Percentiles rank a stretch among this genome's conserved stretches.
phyloP scores from a whole-genome alignment of 2,888 invertebrate genomes.

The Drosophila diplacantha region DNA sequence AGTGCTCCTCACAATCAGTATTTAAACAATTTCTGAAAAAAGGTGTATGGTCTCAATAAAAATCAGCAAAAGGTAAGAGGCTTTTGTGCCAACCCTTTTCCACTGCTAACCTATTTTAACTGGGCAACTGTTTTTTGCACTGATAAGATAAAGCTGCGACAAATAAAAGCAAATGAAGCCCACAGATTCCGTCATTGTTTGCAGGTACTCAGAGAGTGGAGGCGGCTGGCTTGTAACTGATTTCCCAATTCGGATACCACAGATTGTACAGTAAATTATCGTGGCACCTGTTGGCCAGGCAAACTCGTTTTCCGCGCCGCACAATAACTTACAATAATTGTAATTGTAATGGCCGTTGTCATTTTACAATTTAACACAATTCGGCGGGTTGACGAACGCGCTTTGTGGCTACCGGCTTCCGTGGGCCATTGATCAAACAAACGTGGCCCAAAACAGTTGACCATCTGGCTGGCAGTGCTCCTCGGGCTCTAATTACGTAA shows the following conservation, averaged over 20 bases:
- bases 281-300: slow-evolving; percentile 16
- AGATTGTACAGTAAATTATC: background rate
- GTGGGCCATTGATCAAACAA: slow-evolving; percentile 43
- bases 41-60: background rate
- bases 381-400: slow-evolving; percentile 53
- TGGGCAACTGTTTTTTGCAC: slow-evolving; percentile 1
- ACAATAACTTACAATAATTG: slow-evolving; percentile 34
- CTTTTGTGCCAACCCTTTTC: background rate
- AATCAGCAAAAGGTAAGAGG: background rate
- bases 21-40: slow-evolving; percentile 7
- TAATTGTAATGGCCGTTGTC: slow-evolving; percentile 28
- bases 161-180: slow-evolving; percentile 1
- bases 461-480: slow-evolving; percentile 32
- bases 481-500: slow-evolving; percentile 30
- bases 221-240: slow-evolving; percentile 2
- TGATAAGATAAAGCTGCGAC: slow-evolving; percentile 23
- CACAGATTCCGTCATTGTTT: slow-evolving; percentile 18
- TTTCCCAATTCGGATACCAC: slow-evolving; percentile 11
- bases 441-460: slow-evolving; percentile 24
- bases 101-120: slow-evolving; percentile 6
- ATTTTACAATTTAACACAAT: slow-evolving; percentile 46
- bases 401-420: slow-evolving; percentile 55
- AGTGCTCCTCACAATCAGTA: background rate
- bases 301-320: slow-evolving; percentile 25
- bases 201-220: slow-evolving; percentile 19